Evolutionary conservation across 2,797 vertebrate genomes (phyloP).

Genomic region (Tiaroga cobitis): DNA sequence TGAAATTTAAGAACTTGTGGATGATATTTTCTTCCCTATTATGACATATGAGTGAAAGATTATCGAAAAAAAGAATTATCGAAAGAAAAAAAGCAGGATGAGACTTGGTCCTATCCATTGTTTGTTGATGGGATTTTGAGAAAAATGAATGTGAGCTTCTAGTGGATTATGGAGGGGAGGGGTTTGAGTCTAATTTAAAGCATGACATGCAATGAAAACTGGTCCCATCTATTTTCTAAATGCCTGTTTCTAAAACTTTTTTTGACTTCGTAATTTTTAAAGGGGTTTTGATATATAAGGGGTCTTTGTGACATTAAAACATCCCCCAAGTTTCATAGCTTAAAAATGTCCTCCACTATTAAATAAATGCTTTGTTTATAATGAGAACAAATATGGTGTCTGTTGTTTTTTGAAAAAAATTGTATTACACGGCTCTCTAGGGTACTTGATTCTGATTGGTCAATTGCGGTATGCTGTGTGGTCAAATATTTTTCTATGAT

Average conservation of each 20-base stretch:
- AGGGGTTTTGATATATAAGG: not conserved
- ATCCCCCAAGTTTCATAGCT: not conserved
- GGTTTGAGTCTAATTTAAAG: not conserved
- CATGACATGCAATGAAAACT: not conserved
- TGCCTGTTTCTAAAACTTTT: not conserved
- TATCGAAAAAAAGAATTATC: too few relatives aligned
- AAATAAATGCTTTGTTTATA: too few relatives aligned
- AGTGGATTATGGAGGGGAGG: not conserved
- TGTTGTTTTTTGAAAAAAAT: not conserved
- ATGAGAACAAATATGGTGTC: not conserved
- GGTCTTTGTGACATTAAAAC: not conserved
- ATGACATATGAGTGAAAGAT: not conserved
- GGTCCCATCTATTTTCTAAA: not conserved
- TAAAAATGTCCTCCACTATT: too few relatives aligned
- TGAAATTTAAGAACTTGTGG: not conserved
- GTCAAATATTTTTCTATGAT: not conserved
- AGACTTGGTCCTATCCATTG: not conserved
- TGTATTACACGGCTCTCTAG: not conserved
- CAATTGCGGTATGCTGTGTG: not conserved
- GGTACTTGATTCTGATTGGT: constrained; percentile 4
- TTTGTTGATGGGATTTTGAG: not conserved
- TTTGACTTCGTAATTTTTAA: not conserved
- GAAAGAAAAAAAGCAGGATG: not conserved
- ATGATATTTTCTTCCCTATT: not conserved
- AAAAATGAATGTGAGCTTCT: not conserved